Evolutionary conservation across 2,797 vertebrate species (phyloP).

Genomic region (Lophotriccus pileatus): DNA sequence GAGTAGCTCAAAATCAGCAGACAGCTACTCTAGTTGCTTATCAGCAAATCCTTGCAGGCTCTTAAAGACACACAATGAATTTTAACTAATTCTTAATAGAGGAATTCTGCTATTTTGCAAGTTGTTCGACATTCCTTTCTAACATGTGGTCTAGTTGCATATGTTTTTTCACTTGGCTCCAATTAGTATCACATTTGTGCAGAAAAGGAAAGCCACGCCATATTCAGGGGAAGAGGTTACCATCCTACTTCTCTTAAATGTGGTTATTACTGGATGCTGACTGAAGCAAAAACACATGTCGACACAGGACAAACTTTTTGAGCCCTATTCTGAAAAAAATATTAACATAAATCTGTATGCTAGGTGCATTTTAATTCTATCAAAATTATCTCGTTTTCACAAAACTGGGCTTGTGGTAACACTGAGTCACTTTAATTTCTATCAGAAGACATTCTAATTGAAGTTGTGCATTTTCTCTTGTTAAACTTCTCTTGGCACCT

Average conservation of each 20-base stretch:
- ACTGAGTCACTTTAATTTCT: not conserved
- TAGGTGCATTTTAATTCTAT: not conserved
- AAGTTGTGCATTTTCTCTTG: not conserved
- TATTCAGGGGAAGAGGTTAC: not conserved
- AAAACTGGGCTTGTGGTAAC: not conserved
- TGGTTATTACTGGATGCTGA: not conserved
- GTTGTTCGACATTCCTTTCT: constrained; percentile 1
- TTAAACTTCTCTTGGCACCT: not conserved
- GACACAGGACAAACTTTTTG: not conserved
- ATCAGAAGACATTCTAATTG: not conserved
- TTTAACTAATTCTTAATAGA: constrained; percentile 10
- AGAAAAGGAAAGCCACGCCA: not conserved
- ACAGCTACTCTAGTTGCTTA: not conserved
- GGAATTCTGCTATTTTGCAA: not conserved
- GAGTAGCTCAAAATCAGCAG: not conserved
- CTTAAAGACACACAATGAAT: constrained; percentile 1
- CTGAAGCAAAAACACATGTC: not conserved
- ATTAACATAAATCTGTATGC: not conserved
- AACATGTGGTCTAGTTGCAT: not conserved
- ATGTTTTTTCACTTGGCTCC: constrained; percentile 42
- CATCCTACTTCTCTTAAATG: not conserved
- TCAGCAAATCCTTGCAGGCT: not conserved
- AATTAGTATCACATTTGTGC: constrained; percentile 18
- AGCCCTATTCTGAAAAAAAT: not conserved
- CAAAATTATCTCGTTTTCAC: not conserved